Conservation (phyloP, 2,113 vertebrate genomes). For the Podilymbus podiceps region DNA sequence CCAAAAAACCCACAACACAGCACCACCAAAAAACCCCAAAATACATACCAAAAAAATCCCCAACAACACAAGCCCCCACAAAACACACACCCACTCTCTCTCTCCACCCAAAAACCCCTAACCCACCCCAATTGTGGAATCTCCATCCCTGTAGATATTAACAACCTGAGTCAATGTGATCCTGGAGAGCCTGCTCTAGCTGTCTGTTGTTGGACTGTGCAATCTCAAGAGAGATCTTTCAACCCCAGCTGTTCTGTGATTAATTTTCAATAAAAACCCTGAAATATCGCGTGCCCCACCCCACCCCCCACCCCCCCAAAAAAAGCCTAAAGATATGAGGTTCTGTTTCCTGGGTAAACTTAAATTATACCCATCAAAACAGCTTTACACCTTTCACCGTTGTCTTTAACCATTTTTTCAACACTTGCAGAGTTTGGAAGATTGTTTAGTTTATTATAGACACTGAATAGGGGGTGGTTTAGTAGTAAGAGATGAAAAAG, state of each 20-base stretch:
- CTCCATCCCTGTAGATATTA: neutral
- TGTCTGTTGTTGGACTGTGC: neutral
- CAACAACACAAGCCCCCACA: too few relatives aligned
- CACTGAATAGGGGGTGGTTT: neutral
- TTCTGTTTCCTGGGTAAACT: neutral
- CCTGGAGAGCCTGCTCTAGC: neutral
- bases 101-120: too few relatives aligned
- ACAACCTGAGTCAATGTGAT: neutral
- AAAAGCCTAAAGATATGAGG: neutral
- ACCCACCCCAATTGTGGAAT: neutral
- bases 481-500: neutral
- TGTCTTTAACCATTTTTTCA: neutral
- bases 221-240: neutral
- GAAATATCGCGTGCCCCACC: accelerated
- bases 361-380: neutral
- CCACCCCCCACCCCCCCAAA: accelerated
- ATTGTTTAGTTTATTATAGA: neutral
- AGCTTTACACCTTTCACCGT: neutral
- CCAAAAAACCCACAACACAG: too few relatives aligned
- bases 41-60: too few relatives aligned
- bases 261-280: neutral
- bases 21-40: too few relatives aligned
- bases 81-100: too few relatives aligned
- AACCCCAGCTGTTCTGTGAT: neutral
- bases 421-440: neutral